Evolutionary conservation across 2,113 vertebrate species (phyloP).

Genomic region (Pseudopipra pipra): DNA sequence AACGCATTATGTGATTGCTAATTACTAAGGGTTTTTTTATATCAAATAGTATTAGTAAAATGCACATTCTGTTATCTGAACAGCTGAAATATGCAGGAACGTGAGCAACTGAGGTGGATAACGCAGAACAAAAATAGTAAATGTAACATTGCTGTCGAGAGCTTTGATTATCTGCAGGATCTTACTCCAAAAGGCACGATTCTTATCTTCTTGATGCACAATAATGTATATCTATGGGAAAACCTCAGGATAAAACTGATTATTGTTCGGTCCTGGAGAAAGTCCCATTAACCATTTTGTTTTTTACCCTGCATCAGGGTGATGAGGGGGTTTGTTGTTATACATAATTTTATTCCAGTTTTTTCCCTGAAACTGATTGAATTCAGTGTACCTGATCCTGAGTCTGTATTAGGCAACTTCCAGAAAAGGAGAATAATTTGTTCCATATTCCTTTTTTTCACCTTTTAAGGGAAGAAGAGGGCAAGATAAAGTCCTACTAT

Average conservation of each 20-base stretch:
- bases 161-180: background rate
- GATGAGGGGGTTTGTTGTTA: background rate
- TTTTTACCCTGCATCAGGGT: background rate
- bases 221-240: background rate
- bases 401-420: background rate
- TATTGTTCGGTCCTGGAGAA: background rate
- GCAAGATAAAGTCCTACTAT: background rate
- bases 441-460: background rate
- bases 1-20: background rate
- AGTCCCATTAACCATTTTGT: background rate
- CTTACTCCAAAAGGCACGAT: background rate
- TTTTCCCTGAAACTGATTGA: background rate
- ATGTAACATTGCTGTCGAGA: background rate
- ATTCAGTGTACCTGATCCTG: background rate
- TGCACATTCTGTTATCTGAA: background rate
- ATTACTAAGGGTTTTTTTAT: background rate
- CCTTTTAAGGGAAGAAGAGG: background rate
- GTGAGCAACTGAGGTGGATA: background rate
- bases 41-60: background rate
- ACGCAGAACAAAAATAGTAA: background rate
- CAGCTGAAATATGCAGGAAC: background rate
- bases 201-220: background rate
- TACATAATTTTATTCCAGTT: background rate
- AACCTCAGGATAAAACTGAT: background rate
- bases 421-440: background rate